phyloP scores from a whole-genome alignment of 2,888 invertebrate genomes.

The Nephrocerus scutellatus region DNA sequence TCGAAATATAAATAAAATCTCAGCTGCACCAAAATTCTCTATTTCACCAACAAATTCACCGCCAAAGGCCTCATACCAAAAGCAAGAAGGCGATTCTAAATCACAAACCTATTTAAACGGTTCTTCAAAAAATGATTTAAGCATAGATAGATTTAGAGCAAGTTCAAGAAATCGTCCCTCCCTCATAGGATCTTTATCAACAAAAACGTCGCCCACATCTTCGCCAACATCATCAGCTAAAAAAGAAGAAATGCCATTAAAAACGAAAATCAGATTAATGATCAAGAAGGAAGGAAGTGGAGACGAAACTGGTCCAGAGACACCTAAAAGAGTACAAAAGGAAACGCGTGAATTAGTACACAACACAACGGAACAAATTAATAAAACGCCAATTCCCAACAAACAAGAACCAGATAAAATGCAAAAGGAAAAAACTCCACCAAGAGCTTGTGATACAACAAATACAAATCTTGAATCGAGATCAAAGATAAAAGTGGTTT shows the following conservation, averaged over 20 bases:
- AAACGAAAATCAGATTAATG: too few relatives aligned
- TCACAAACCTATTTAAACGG: background rate
- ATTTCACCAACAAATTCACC: too few relatives aligned
- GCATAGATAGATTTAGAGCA: constrained; percentile 15
- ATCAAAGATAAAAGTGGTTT: constrained; percentile 33
- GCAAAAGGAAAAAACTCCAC: background rate
- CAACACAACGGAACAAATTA: too few relatives aligned
- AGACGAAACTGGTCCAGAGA: too few relatives aligned
- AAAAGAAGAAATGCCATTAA: background rate
- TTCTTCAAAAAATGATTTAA: constrained; percentile 12
- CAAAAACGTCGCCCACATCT: too few relatives aligned
- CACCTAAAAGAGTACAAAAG: too few relatives aligned
- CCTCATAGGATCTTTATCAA: background rate
- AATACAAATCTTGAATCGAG: too few relatives aligned
- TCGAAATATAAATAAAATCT: constrained; percentile 33
- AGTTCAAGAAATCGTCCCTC: background rate
- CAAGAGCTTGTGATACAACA: background rate
- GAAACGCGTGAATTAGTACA: too few relatives aligned
- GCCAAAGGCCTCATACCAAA: background rate
- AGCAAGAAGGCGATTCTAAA: constrained; percentile 5
- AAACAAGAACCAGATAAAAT: constrained; percentile 3
- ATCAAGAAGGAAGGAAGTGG: too few relatives aligned
- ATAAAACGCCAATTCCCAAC: too few relatives aligned
- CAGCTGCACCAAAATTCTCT: constrained; percentile 20
- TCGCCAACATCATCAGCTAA: too few relatives aligned